phyloP scores from a whole-genome alignment of 2,797 vertebrate genomes.

The Sphenopsis melanotis region DNA sequence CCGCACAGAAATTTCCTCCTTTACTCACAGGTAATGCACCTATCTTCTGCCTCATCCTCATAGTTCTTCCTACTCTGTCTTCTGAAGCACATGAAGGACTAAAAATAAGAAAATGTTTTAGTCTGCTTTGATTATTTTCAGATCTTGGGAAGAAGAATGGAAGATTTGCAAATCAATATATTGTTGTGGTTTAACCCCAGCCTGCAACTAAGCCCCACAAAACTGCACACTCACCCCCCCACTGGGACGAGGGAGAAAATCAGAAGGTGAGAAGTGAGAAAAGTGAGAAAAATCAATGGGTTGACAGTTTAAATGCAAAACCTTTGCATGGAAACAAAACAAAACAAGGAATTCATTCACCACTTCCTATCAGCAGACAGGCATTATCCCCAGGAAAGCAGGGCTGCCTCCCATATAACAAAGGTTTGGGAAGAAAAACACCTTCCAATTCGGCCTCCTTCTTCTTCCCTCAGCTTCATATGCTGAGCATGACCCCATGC shows the following conservation, averaged over 20 bases:
- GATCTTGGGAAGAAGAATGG: not conserved
- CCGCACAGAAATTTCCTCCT: not conserved
- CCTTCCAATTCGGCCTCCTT: rapidly evolving
- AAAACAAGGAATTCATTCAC: not conserved
- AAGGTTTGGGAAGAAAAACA: not conserved
- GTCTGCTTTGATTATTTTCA: not conserved
- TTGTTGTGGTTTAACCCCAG: not conserved
- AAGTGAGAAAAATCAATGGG: not conserved
- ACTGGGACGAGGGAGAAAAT: not conserved
- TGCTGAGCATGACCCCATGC: not conserved
- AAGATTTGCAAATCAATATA: not conserved
- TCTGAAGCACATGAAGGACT: not conserved
- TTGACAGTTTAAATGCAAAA: not conserved
- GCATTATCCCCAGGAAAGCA: not conserved
- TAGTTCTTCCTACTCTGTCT: not conserved
- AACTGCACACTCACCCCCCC: not conserved
- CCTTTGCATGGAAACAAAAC: not conserved
- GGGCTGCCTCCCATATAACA: rapidly evolving
- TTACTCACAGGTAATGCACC: not conserved
- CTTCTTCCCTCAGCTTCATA: not conserved
- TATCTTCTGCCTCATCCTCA: not conserved
- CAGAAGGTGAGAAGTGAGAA: not conserved
- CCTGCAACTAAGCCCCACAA: not conserved
- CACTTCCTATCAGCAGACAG: not conserved
- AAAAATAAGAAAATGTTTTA: not conserved